Conservation (phyloP, 2,113 vertebrate genomes). For the Myotis brandtii region DNA sequence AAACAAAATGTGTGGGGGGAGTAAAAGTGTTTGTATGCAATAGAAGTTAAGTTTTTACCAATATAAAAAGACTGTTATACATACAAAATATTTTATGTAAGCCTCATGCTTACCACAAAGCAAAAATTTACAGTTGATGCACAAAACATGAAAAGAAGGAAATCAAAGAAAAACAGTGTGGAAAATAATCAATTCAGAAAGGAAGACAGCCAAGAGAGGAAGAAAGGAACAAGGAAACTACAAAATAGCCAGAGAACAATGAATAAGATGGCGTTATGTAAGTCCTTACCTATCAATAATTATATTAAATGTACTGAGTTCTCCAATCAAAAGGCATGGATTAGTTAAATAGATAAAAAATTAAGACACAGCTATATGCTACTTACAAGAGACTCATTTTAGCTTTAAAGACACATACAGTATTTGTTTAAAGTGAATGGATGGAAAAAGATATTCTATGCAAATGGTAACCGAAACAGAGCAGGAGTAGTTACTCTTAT, state of each 20-base stretch:
- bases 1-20: neutral
- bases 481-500: neutral
- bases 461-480: neutral
- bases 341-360: neutral
- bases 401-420: neutral
- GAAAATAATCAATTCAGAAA: neutral
- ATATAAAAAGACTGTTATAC: neutral
- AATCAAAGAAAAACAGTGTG: neutral
- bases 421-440: neutral
- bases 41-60: neutral
- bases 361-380: neutral
- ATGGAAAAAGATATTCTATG: neutral
- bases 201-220: neutral
- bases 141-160: neutral
- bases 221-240: neutral
- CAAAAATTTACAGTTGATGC: neutral
- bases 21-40: neutral
- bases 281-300: neutral
- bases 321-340: neutral
- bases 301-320: neutral
- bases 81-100: neutral
- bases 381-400: neutral
- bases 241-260: neutral
- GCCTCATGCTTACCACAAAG: neutral
- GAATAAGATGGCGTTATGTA: neutral